Evolutionary conservation across 2,113 vertebrate species (phyloP).

Genomic region (Oenanthe melanoleuca): DNA sequence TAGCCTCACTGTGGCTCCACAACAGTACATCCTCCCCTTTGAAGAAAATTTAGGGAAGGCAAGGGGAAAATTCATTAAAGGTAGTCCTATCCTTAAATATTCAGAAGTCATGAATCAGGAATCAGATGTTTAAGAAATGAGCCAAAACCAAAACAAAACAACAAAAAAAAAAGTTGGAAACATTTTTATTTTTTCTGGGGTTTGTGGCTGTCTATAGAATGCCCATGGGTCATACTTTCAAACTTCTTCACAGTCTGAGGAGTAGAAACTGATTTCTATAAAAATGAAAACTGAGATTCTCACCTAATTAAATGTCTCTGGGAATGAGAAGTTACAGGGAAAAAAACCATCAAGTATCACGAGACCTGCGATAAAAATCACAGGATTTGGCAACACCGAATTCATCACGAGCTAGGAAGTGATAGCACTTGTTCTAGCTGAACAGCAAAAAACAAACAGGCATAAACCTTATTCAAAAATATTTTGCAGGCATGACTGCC

Average conservation of each 20-base stretch:
- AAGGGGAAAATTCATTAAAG: background rate
- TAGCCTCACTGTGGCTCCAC: background rate
- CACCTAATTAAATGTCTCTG: slow-evolving; percentile 31
- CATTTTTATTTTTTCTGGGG: background rate
- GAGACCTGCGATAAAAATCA: slow-evolving; percentile 39
- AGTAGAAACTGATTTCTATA: slow-evolving; percentile 25
- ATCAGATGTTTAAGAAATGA: background rate
- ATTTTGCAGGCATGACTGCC: slow-evolving; percentile 17
- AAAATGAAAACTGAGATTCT: slow-evolving; percentile 51
- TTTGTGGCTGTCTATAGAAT: slow-evolving; percentile 24
- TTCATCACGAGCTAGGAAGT: slow-evolving; percentile 13
- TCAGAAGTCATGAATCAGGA: background rate
- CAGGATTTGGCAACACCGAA: slow-evolving; percentile 19
- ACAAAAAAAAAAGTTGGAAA: background rate
- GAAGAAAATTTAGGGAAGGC: background rate
- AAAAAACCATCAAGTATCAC: background rate
- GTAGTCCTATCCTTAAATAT: background rate
- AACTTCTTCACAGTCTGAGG: slow-evolving; percentile 17
- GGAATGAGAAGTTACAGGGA: background rate
- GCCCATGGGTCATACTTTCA: slow-evolving; percentile 21
- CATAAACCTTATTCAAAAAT: slow-evolving; percentile 40
- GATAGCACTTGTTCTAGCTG: slow-evolving; percentile 46
- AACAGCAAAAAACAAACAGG: slow-evolving; percentile 48
- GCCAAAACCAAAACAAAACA: background rate
- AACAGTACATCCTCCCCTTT: background rate